A percentile compares a stretch with the other conserved stretches of the same genome.
Conservation (phyloP, 2,797 vertebrate species). For the Falco novaeseelandiae region DNA sequence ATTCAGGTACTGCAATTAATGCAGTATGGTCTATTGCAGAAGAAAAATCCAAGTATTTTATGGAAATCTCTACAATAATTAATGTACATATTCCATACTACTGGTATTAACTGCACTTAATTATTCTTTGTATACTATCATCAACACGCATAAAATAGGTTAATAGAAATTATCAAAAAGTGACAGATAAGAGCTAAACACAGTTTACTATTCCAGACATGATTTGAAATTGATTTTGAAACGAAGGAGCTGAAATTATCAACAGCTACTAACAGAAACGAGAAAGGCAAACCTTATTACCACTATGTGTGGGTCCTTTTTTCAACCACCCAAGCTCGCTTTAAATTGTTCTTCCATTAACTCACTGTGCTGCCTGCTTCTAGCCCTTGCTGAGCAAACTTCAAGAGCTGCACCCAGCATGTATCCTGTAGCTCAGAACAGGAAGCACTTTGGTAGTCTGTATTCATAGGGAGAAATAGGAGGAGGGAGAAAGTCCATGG, state of each 20-base stretch:
- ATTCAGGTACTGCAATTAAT: not conserved
- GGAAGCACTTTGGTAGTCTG: conserved; percentile 59
- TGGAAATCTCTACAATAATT: conserved; percentile 11
- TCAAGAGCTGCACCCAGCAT: conserved; percentile 68
- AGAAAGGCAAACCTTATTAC: conserved; percentile 55
- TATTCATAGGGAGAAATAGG: conserved; percentile 17
- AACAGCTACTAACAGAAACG: conserved; percentile 53
- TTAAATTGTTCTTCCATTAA: conserved; percentile 71
- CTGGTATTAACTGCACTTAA: not conserved
- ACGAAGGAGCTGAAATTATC: conserved; percentile 49
- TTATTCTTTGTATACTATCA: conserved; percentile 36
- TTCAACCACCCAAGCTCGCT: conserved; percentile 51
- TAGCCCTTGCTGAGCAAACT: conserved; percentile 65
- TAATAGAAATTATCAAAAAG: conserved; percentile 46
- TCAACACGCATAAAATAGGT: not conserved
- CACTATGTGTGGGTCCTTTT: conserved; percentile 28
- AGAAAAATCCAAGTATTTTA: not conserved
- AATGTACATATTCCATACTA: not conserved
- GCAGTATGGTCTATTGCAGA: not conserved
- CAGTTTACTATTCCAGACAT: not conserved
- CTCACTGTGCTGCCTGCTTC: conserved; percentile 52
- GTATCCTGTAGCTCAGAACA: conserved; percentile 60
- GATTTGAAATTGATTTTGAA: conserved; percentile 32
- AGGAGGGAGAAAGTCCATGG: not conserved
- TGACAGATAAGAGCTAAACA: conserved; percentile 34